Base-by-base conservation (phyloP, 2,888 invertebrate genomes). In the Xanthia icteritia region DNA sequence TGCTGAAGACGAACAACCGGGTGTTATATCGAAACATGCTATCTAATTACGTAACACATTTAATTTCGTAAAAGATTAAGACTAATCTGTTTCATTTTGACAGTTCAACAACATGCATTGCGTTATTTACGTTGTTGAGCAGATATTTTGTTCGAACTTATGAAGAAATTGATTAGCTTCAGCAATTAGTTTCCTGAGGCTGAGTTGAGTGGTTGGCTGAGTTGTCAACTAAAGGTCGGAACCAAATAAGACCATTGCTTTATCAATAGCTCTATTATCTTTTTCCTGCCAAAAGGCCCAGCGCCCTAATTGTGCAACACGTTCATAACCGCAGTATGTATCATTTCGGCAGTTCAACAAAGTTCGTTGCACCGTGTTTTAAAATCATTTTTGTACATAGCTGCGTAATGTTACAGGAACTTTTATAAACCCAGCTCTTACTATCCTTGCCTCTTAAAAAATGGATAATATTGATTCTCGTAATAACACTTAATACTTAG, bases 281-380 rank as follows among this genome's bases (percentile, higher is more conserved):
- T 31, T 42, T 79, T 82, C 67, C 76, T 42, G 76, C 23, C 79
- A 60, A 70, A 69, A 54, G 58, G 17, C 17, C 54, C 42, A 56
- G 20, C 17, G 54, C 2, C 60, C 31, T 51, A 66, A 36, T 83
- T 83, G 65, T 48, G 70, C 48, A 77, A 81, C 15, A 66, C 15
- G 45, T 39, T 65, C 5, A n/a, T n/a, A 65, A 61, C 82, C 77
- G 36, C 42, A 73, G 48, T 36, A 36, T 48, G 15, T 82, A 82
- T 82, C 51, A 61, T 61, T 83, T 58, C n/a, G 65, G 39, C 45
- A 51, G 65, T 70, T 51, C 82, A 36, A 56, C n/a, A 64, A 54
- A 82, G 77, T 82, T 83, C 78, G 48, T 66, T 82, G 80, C 70
- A 82, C 2, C 0, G 2, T 42, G 8, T 54, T 54, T 45, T 51